Evolutionary conservation across 2,797 vertebrate genomes (phyloP).

Genomic region (Sebastes vulpes): DNA sequence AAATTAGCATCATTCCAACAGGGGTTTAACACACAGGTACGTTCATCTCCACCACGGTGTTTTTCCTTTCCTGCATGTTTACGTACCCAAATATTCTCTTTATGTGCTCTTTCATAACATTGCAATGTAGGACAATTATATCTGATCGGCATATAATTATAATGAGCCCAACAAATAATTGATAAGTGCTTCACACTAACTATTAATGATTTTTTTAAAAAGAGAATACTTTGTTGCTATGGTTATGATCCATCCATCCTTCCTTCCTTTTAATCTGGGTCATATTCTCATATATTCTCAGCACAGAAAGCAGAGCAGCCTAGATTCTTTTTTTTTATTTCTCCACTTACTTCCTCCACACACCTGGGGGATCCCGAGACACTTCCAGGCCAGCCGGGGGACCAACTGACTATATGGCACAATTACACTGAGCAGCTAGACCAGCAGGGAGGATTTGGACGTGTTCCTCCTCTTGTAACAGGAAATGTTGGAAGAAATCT

Average conservation of each 20-base stretch:
- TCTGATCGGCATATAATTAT: conserved; percentile 10
- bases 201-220: conserved; percentile 33
- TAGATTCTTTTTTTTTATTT: conserved; percentile 39
- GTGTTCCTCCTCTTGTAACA: not conserved
- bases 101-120: not conserved
- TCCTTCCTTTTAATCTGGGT: conserved; percentile 51
- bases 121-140: not conserved
- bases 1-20: conserved; percentile 27
- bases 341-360: conserved; percentile 18
- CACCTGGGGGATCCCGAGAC: conserved; percentile 41
- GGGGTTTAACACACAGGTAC: conserved; percentile 10
- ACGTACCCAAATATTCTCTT: conserved; percentile 7
- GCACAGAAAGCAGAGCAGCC: conserved; percentile 10
- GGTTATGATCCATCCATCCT: conserved; percentile 23
- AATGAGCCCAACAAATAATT: conserved; percentile 29
- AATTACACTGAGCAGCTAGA: conserved; percentile 33
- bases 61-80: not conserved
- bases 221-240: conserved; percentile 17
- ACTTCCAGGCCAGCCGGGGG: conserved; percentile 18
- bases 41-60: not conserved
- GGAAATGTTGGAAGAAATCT: not conserved
- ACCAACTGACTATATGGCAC: conserved; percentile 31
- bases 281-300: conserved; percentile 32
- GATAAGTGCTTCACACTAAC: conserved; percentile 4
- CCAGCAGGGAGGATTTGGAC: conserved; percentile 12